Evolutionary conservation across 2,113 vertebrate species (phyloP).

Genomic region (Jacana jacana): DNA sequence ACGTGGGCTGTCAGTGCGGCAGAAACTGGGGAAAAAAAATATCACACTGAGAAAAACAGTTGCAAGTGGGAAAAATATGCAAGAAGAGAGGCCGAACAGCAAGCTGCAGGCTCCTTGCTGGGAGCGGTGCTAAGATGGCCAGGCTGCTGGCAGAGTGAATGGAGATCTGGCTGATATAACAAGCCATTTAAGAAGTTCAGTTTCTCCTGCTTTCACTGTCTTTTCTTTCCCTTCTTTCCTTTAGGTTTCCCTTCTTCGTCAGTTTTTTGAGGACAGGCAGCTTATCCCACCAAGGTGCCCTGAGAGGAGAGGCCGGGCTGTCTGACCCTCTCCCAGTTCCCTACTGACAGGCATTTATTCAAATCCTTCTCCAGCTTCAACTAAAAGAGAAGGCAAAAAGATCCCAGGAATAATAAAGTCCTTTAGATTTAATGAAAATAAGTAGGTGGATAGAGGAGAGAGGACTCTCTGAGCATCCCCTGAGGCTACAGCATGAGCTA

Average conservation of each 20-base stretch:
- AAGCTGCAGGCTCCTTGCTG: background rate
- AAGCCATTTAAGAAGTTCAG: background rate
- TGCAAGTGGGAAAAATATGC: background rate
- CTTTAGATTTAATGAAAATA: background rate
- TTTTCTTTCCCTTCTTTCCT: background rate
- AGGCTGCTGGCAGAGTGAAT: background rate
- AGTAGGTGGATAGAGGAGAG: background rate
- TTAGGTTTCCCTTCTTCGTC: background rate
- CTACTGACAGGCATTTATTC: background rate
- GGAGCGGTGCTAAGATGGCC: background rate
- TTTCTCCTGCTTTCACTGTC: background rate
- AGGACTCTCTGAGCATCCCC: background rate
- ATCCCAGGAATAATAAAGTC: background rate
- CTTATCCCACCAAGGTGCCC: background rate
- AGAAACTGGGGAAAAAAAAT: background rate
- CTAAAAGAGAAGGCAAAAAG: background rate
- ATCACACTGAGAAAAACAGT: background rate
- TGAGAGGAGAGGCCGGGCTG: background rate
- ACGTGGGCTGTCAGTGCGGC: background rate
- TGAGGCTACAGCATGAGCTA: background rate
- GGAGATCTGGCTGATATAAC: background rate
- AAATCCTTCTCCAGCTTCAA: background rate
- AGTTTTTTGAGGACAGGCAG: background rate
- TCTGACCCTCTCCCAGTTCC: background rate
- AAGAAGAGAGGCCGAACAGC: background rate